Evolutionary conservation across 1,140 invertebrate species (phyloP), one percentile per base, ranked within the genome.

Genomic region (Lineus longissimus): DNA sequence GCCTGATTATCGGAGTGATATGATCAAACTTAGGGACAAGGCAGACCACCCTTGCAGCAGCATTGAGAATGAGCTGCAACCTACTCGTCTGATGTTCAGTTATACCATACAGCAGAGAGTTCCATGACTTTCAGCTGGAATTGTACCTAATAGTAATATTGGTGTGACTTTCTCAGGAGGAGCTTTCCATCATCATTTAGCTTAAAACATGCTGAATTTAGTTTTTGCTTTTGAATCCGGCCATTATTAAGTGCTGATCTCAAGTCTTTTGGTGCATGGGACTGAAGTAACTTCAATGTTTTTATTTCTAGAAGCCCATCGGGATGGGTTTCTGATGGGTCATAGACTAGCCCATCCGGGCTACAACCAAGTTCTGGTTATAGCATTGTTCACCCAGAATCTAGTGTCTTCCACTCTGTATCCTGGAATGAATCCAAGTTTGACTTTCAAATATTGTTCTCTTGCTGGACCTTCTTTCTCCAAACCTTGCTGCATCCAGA

Each of bases 301-400:
- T 51, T 51, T 4, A 51, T 51, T 51, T 51, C 47, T n/a, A 51
- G n/a, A 9, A 51, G n/a, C 9, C 47, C 47, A 51, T 51, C 15
- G 33, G 6, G 15, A 15, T 4, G 19, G n/a, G n/a, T 51, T 6
- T 4, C n/a, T 7, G 47, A 6, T 51, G 47, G 47, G n/a, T 23
- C 47, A 27, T 7, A 6, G 19, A 51, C 6, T 7, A 51, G 25
- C 9, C 47, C 47, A 51, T 51, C 47, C 9, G 47, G 47, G 47
- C 47, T 51, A 27, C 47, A 51, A n/a, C 19, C n/a, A 23, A 51
- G 47, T n/a, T 51, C 19, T 19, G 47, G 47, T 9, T n/a, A 51
- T 23, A 7, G n/a, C 47, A 23, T n/a, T 19, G n/a, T 51, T 51
- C 6, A 51, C 47, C 47, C 47, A 51, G 47, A 51, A 27, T 6